A percentile compares a stretch with the other conserved stretches of the same genome.
Conservation (phyloP, 2,113 vertebrate genomes). For the Protobothrops flavoviridis region DNA sequence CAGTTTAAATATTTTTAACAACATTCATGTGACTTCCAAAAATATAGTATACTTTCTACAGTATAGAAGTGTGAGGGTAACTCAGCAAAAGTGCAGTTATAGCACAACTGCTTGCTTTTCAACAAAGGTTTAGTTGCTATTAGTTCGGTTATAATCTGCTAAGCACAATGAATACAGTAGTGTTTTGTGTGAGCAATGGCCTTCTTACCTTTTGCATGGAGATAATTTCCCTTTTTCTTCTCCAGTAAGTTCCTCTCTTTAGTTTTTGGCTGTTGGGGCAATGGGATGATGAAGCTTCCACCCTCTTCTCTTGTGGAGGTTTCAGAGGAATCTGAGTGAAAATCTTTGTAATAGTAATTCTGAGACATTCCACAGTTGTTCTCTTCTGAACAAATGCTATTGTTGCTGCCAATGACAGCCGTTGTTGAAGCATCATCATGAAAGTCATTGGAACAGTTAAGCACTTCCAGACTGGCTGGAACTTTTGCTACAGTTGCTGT, state of each 20-base stretch:
- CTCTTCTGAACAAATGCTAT: conserved; percentile 7
- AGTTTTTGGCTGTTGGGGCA: background rate
- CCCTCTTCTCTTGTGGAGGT: background rate
- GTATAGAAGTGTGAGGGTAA: background rate
- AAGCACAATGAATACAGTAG: background rate
- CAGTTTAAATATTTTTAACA: background rate
- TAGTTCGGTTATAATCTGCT: background rate
- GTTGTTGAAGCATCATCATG: background rate
- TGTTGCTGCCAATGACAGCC: background rate
- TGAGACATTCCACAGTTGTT: conserved; percentile 9
- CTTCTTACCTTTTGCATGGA: conserved; percentile 47
- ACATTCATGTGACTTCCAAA: background rate
- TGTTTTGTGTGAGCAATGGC: background rate
- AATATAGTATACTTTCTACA: background rate
- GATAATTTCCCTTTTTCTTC: conserved; percentile 26
- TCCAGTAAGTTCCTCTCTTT: conserved; percentile 28
- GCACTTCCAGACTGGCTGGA: background rate
- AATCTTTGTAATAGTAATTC: conserved; percentile 46
- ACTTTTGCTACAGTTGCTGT: conserved; percentile 21
- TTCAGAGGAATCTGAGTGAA: conserved; percentile 40
- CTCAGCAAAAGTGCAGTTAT: background rate
- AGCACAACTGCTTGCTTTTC: background rate
- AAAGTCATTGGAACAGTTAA: conserved; percentile 11
- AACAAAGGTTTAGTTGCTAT: background rate
- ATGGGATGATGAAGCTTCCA: background rate